phyloP scores from a whole-genome alignment of 2,797 vertebrate species.

The Denticeps clupeoides region DNA sequence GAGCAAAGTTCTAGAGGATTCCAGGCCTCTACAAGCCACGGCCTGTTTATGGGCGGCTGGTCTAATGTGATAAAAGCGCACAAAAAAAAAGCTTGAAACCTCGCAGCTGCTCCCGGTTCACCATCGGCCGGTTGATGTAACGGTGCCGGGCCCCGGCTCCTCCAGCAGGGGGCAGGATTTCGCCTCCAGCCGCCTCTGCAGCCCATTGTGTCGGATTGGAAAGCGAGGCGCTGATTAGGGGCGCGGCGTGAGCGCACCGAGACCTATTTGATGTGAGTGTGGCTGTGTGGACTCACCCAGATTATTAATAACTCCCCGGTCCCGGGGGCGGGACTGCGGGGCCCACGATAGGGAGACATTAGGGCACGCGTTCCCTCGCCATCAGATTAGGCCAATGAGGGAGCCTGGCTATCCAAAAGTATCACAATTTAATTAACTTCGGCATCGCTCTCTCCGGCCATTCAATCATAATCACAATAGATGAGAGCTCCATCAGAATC shows the following conservation, averaged over 20 bases:
- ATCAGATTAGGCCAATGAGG: conserved; percentile 28
- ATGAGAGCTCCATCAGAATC: background rate
- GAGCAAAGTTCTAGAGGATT: no score
- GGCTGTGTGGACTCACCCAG: conserved; percentile 43
- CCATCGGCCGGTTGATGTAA: no score
- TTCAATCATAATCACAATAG: background rate
- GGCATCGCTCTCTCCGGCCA: background rate
- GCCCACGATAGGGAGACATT: no score
- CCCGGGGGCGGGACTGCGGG: no score
- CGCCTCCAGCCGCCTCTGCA: conserved; percentile 34
- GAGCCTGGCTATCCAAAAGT: background rate
- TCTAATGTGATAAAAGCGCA: no score
- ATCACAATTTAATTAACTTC: conserved; percentile 7
- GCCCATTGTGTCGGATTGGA: conserved; percentile 25
- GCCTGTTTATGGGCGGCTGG: no score
- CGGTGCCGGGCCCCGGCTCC: no score
- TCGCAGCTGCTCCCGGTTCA: no score
- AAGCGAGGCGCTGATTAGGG: conserved; percentile 44
- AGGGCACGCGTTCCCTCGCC: conserved; percentile 12
- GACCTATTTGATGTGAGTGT: conserved; percentile 44
- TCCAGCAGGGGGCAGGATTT: conserved; percentile 60
- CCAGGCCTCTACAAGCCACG: no score
- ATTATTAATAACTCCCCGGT: conserved; percentile 45
- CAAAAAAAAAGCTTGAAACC: no score
- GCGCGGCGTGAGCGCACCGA: conserved; percentile 33